A percentile compares a stretch with the other conserved stretches of the same genome.
Evolutionary conservation across 2,113 vertebrate species (phyloP).

Genomic region (Chaenogobius annularis): DNA sequence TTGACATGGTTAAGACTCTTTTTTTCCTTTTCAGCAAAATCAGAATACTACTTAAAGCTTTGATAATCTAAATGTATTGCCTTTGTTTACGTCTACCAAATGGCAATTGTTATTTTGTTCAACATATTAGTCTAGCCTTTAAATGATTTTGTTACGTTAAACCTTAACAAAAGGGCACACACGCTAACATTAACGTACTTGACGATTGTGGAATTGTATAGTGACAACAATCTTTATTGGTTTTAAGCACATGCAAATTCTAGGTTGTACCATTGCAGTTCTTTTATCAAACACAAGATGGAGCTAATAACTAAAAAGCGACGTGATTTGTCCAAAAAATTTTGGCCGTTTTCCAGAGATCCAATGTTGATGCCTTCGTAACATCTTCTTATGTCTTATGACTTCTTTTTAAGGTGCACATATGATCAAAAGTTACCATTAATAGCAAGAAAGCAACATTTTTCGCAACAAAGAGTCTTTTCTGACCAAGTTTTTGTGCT

Average conservation of each 20-base stretch:
- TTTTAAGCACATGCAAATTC: background rate
- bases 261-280: background rate
- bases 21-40: too few relatives aligned
- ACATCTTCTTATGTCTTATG: background rate
- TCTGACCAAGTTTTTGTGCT: background rate
- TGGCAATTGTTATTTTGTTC: background rate
- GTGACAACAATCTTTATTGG: background rate
- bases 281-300: background rate
- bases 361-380: background rate
- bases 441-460: background rate
- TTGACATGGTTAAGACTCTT: too few relatives aligned
- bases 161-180: background rate
- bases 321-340: background rate
- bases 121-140: background rate
- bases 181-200: background rate
- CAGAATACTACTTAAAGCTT: too few relatives aligned
- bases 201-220: background rate
- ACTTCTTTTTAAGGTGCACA: conserved; percentile 4
- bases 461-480: background rate
- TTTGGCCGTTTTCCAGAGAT: background rate
- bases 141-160: background rate
- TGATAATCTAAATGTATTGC: too few relatives aligned
- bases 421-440: conserved; percentile 6
- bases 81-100: background rate
- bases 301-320: background rate